Conservation (phyloP, 2,797 vertebrate genomes). For the Pogonophryne albipinna region DNA sequence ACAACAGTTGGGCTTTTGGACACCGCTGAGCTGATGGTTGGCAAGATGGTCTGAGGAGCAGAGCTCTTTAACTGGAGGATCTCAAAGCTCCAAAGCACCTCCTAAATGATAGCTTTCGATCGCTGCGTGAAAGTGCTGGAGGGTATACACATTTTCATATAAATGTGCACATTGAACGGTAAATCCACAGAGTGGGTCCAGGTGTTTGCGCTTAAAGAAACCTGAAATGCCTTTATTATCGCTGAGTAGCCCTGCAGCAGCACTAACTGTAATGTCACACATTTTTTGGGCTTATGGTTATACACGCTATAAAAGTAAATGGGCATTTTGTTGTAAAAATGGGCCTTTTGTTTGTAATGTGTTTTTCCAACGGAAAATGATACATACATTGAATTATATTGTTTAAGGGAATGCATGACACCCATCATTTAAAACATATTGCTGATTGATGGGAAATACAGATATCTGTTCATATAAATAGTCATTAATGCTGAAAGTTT, state of each 20-base stretch:
- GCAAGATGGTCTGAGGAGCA: conserved; percentile 68
- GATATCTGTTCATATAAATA: background rate
- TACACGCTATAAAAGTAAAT: background rate
- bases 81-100: conserved; percentile 64
- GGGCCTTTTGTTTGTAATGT: background rate
- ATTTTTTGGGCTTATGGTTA: conserved; percentile 13
- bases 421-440: background rate
- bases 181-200: conserved; percentile 52
- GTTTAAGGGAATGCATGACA: background rate
- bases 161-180: conserved; percentile 58
- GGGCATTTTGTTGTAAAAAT: background rate
- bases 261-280: conserved; percentile 16
- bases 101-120: conserved; percentile 67
- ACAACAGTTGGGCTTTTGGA: conserved; percentile 78
- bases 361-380: background rate
- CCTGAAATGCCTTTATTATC: conserved; percentile 28
- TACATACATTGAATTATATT: background rate
- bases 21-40: conserved; percentile 72
- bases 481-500: background rate
- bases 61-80: conserved; percentile 61
- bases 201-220: conserved; percentile 53
- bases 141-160: conserved; percentile 51
- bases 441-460: background rate
- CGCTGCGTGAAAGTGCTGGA: conserved; percentile 44
- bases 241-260: conserved; percentile 23